Evolutionary conservation across 2,797 vertebrate genomes (phyloP), one percentile per base, ranked within the genome.

Genomic region (Siniperca scherzeri): DNA sequence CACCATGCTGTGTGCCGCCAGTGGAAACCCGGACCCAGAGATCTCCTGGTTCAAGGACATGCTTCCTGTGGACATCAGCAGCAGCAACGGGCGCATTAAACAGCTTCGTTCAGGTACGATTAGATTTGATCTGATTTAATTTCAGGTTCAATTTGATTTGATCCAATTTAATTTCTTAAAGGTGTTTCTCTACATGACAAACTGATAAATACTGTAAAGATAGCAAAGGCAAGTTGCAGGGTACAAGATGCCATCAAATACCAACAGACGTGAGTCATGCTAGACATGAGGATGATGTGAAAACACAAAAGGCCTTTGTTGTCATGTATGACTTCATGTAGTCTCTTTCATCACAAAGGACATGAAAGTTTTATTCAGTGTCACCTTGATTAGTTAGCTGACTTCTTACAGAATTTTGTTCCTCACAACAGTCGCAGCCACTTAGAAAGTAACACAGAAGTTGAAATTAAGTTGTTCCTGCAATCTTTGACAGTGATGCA

Each of bases 1-100:
- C 92, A 99, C 98, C 6, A 98, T 99, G 98, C 93, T 99, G 70
- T 99, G 98, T 13, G 98, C 98, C 0, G 98, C 98, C 74, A 97
- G 98, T 0, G 98, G 98, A 8, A 98, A 98, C 89, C 98, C 98
- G 1, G 98, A 99, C 78, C 98, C 98, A 0, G 98, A 99, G 93
- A 99, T 99, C 93, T 95, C 97, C 74, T 99, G 98, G 98, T 99
- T 97, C 92, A 99, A 99, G 93, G 98, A 99, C 91, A 99, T 99
- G 92, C 95, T 99, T 83, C 98, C 98, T 0, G 98, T 99, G 2
- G 98, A 99, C 90, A 98, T 97, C 14, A 95, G 96, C 78, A 96
- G 95, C 62, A 98, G 97, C 96, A 98, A 98, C 0, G 98, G 98
- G 5, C 96, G 98, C 81, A 98, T 99, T 93, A 99, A 98, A 84